Evolutionary conservation across 1,140 invertebrate genomes (phyloP), one percentile per base, ranked within the genome.

Genomic region (Hylaeus volcanicus): DNA sequence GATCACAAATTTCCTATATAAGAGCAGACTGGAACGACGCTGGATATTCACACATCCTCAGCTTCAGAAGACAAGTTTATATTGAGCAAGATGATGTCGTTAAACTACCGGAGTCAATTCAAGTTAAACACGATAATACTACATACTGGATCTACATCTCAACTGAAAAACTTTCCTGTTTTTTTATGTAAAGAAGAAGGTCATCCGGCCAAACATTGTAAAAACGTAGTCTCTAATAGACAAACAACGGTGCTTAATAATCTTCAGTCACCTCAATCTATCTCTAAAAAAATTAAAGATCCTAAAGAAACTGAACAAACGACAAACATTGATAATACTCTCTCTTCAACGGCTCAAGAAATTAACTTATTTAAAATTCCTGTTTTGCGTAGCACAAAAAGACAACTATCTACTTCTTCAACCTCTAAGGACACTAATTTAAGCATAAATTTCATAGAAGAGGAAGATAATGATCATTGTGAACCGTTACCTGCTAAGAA

Each of bases 141-240:
- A 43, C n/a, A 3, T 70, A 71, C 14, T 78, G 76, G 66, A 61
- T 78, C 0, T 78, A 71, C 26, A 0, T 78, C 8, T 64, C 76
- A 3, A 9, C 66, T 15, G 76, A 78, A 26, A 78, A 78, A n/a
- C 43, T 71, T 1, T 26, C 66, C 8, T 78, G 76, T 14, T 79
- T 72, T 2, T 14, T 72, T 1, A 26, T 79, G 76, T 39, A 79
- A 72, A 58, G 58, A 79, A 37, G 69, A 60, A 12, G 69, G 51
- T 0, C 76, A 79, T 39, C 8, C 71, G 1, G 61, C 76, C 3
- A 72, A 79, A 65, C 64, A 64, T 4, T 79, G 69, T 12, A 64
- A 64, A n/a, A 65, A 63, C 26, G 3, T 5, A 48, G 8, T 8
- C 8, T 5, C 14, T 14, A 14, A 56, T 26, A 26, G 26, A 26